Evolutionary conservation across 1,140 invertebrate genomes (phyloP), one percentile per base, ranked within the genome.

Genomic region (Micrasema minimum): DNA sequence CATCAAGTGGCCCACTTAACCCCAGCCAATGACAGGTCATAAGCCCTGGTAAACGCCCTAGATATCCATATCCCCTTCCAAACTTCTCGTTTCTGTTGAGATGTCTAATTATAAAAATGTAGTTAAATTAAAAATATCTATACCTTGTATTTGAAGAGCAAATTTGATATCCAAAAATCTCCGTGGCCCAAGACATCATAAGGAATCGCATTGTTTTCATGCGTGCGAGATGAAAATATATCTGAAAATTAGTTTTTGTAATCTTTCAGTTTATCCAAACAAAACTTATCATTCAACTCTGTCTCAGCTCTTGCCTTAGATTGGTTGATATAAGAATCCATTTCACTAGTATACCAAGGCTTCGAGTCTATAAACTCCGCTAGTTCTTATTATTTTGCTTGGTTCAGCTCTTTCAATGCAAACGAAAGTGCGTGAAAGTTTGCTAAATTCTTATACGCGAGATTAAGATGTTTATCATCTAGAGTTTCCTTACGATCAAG

Each of bases 61-160:
- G n/a, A n/a, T n/a, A n/a, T n/a, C n/a, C n/a, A n/a, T n/a, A n/a
- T n/a, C n/a, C n/a, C n/a, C n/a, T n/a, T n/a, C n/a, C n/a, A n/a
- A n/a, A n/a, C n/a, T n/a, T n/a, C n/a, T n/a, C n/a, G n/a, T n/a
- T n/a, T n/a, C n/a, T n/a, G n/a, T n/a, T n/a, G n/a, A n/a, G n/a
- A n/a, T n/a, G n/a, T n/a, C n/a, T n/a, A n/a, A n/a, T n/a, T n/a
- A n/a, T n/a, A n/a, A n/a, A n/a, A n/a, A n/a, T n/a, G n/a, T n/a
- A n/a, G n/a, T n/a, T n/a, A n/a, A n/a, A n/a, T n/a, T n/a, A n/a
- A n/a, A n/a, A n/a, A n/a, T n/a, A n/a, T n/a, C n/a, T n/a, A n/a
- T 43, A 69, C 67, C 26, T 69, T 35, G 20, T 69, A 69, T 35
- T 69, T 59, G 53, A 69, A 69, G 6, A 69, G 53, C 9, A 69